Conservation (phyloP, 2,888 invertebrate species). For the Syritta pipiens region DNA sequence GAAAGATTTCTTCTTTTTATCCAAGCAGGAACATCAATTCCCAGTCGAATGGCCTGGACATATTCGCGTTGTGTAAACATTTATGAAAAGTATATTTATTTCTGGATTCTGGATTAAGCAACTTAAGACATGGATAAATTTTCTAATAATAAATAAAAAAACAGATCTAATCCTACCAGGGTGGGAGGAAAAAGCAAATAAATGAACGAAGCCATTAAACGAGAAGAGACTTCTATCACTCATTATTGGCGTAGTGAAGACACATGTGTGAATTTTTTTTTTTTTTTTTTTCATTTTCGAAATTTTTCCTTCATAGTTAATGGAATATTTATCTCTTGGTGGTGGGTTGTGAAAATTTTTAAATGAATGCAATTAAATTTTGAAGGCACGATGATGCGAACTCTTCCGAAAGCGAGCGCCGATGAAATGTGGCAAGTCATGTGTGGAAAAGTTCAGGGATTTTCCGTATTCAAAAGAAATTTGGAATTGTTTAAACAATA, state of each 20-base stretch:
- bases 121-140: too few species aligned
- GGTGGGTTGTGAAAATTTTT: conserved; percentile 25
- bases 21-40: conserved; percentile 28
- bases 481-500: conserved; percentile 3
- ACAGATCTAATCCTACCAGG: too few species aligned
- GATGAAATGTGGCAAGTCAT: conserved; percentile 22
- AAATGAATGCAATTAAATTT: conserved; percentile 47
- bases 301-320: not conserved
- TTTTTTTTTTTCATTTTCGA: too few species aligned
- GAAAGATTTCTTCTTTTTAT: conserved; percentile 3
- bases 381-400: conserved; percentile 18
- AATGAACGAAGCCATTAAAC: conserved; percentile 30
- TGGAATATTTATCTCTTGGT: conserved; percentile 45
- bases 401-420: not conserved
- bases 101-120: conserved; percentile 44
- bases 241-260: conserved; percentile 18
- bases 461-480: conserved; percentile 4
- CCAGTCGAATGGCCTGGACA: conserved; percentile 41
- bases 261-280: conserved; percentile 5
- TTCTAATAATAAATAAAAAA: not conserved
- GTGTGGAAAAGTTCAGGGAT: conserved; percentile 10
- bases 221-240: conserved; percentile 35
- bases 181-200: conserved; percentile 1
- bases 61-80: conserved; percentile 39
- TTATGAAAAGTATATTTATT: conserved; percentile 36